Conservation (phyloP, 1,140 invertebrate species). For the Cotesia vestalis region DNA sequence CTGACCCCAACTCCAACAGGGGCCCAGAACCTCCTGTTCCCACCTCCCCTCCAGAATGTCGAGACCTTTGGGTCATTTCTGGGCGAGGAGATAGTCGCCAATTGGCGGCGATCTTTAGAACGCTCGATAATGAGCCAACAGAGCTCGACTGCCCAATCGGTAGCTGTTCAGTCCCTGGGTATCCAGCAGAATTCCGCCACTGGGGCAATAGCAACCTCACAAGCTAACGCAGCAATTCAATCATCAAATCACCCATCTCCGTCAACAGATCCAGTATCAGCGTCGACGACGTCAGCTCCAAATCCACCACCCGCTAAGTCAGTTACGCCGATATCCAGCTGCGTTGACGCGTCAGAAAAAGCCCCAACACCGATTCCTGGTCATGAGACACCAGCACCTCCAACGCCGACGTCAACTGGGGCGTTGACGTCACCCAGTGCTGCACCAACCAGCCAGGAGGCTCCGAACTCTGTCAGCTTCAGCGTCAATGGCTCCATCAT, state of each 20-base stretch:
- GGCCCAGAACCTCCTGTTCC: constrained; percentile 64
- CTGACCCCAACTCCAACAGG: constrained; percentile 64
- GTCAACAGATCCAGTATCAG: constrained; percentile 62
- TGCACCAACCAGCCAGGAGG: not conserved
- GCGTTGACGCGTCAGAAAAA: constrained; percentile 57
- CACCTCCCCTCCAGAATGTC: constrained; percentile 73
- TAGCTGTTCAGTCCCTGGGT: constrained; percentile 45
- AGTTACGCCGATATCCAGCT: constrained; percentile 57
- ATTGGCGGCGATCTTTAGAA: constrained; percentile 78
- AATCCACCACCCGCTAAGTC: constrained; percentile 54
- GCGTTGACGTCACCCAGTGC: constrained; percentile 53
- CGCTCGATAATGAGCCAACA: constrained; percentile 69
- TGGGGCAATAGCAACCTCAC: not conserved
- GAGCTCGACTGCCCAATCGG: constrained; percentile 53
- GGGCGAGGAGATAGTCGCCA: constrained; percentile 80
- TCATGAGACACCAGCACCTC: constrained; percentile 62
- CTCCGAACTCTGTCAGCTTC: no score
- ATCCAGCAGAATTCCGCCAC: constrained; percentile 30
- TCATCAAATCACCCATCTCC: constrained; percentile 63
- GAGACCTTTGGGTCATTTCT: constrained; percentile 76
- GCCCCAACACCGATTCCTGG: constrained; percentile 60
- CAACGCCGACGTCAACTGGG: constrained; percentile 59
- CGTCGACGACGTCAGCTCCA: constrained; percentile 41
- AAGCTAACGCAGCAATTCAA: constrained; percentile 22
- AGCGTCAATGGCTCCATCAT: constrained; percentile 37